Conservation (phyloP, 2,113 vertebrate species). For the Archilochus colubris region DNA sequence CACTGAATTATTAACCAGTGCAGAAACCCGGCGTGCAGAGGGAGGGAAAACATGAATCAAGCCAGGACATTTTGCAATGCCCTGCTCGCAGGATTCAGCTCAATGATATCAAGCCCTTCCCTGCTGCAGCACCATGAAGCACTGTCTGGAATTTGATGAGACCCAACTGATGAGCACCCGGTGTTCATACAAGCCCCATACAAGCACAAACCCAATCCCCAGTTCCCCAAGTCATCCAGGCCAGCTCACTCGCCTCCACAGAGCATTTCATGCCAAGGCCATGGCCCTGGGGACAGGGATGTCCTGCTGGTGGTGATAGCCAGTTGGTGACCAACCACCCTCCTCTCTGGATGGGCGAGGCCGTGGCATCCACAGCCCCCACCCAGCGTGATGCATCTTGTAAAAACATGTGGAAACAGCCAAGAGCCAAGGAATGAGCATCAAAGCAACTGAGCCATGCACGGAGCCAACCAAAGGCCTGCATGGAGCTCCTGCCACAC, state of each 20-base stretch:
- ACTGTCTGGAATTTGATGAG: background rate
- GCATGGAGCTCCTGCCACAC: fast-evolving
- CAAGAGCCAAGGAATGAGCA: slow-evolving; percentile 5
- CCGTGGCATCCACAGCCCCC: background rate
- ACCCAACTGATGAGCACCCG: fast-evolving
- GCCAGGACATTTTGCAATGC: slow-evolving; percentile 26
- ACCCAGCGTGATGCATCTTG: background rate
- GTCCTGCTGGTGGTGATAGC: fast-evolving
- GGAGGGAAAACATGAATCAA: background rate
- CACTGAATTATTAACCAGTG: background rate
- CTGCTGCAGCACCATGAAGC: background rate
- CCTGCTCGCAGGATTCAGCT: background rate
- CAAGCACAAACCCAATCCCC: fast-evolving
- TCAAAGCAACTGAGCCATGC: background rate
- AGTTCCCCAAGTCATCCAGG: fast-evolving
- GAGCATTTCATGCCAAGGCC: fast-evolving
- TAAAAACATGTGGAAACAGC: slow-evolving; percentile 19
- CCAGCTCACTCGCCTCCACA: fast-evolving
- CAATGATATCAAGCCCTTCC: background rate
- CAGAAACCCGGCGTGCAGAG: background rate
- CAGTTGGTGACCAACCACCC: background rate
- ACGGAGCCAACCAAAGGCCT: background rate
- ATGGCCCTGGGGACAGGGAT: fast-evolving
- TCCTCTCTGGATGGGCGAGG: background rate
- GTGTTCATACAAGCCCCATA: background rate